Percentiles rank a stretch among this genome's conserved stretches.
phyloP scores from a whole-genome alignment of 2,888 invertebrate species.

The Clostera curtula region DNA sequence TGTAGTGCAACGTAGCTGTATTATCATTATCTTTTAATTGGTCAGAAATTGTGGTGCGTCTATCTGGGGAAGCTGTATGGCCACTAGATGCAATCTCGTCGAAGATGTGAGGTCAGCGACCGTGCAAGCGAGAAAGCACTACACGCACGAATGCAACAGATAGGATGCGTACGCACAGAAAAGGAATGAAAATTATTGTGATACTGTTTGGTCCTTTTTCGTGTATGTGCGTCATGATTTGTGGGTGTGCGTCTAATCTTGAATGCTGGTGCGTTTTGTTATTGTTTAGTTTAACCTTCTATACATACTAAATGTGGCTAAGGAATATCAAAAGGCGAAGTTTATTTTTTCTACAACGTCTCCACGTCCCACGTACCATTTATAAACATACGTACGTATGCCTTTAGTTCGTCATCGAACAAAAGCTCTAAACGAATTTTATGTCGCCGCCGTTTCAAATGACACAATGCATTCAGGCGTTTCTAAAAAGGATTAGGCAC shows the following conservation, averaged over 20 bases:
- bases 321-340: constrained; percentile 37
- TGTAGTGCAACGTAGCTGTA: constrained; percentile 14
- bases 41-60: constrained; percentile 58
- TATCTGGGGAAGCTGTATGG: constrained; percentile 67
- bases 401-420: constrained; percentile 24
- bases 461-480: constrained; percentile 29
- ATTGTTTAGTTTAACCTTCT: constrained; percentile 39
- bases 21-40: constrained; percentile 58
- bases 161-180: constrained; percentile 70
- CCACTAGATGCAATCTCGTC: constrained; percentile 72
- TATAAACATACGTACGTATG: constrained; percentile 14
- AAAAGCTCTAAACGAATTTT: constrained; percentile 29
- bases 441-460: constrained; percentile 30
- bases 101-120: constrained; percentile 69
- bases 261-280: constrained; percentile 43
- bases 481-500: constrained; percentile 43
- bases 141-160: constrained; percentile 44
- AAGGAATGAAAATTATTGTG: constrained; percentile 69
- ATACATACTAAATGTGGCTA: constrained; percentile 29
- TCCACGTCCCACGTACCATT: constrained; percentile 13
- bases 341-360: constrained; percentile 25
- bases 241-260: constrained; percentile 42
- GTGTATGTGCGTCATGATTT: constrained; percentile 30
- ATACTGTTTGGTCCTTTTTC: constrained; percentile 61
- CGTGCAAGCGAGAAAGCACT: constrained; percentile 47